Conservation (phyloP, 2,888 invertebrate species). For the Ochropleura plecta region DNA sequence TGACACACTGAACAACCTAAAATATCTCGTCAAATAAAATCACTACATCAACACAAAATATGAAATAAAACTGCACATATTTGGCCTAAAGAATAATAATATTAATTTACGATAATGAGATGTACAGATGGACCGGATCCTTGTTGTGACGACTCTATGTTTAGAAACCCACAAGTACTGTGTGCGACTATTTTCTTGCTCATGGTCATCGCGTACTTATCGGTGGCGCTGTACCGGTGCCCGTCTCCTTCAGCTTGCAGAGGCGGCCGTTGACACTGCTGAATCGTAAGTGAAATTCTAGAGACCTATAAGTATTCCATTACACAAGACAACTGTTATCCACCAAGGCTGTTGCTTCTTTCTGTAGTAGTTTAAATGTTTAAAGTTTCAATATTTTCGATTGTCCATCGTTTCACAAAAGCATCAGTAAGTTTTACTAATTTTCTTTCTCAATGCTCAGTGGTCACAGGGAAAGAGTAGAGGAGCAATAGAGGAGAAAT, state of each 20-base stretch:
- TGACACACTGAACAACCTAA: slow-evolving; percentile 3
- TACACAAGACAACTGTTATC: not conserved
- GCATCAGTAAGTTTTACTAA: not conserved
- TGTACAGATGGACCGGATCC: slow-evolving; percentile 55
- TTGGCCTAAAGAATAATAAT: not conserved
- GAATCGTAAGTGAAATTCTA: slow-evolving; percentile 12
- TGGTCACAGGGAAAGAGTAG: no score
- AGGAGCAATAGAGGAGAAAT: no score
- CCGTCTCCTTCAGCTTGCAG: not conserved
- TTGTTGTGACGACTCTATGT: slow-evolving; percentile 62
- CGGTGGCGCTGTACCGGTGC: slow-evolving; percentile 56
- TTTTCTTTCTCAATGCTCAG: not conserved
- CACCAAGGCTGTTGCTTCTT: not conserved
- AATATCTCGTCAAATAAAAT: not conserved
- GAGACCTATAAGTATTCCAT: not conserved
- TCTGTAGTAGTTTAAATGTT: not conserved
- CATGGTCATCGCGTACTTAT: slow-evolving; percentile 73
- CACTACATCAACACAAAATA: not conserved
- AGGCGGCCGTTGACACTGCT: not conserved
- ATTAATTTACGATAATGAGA: slow-evolving; percentile 57
- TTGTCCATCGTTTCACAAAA: not conserved
- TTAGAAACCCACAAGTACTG: slow-evolving; percentile 68
- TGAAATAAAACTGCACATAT: slow-evolving; percentile 9
- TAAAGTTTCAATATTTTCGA: not conserved
- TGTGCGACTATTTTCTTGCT: slow-evolving; percentile 68